These are phyloP conservation scores for Buathra laborator DNA, from an alignment of 2,888 invertebrate genomes.

Conservation along the genomic window DNA sequence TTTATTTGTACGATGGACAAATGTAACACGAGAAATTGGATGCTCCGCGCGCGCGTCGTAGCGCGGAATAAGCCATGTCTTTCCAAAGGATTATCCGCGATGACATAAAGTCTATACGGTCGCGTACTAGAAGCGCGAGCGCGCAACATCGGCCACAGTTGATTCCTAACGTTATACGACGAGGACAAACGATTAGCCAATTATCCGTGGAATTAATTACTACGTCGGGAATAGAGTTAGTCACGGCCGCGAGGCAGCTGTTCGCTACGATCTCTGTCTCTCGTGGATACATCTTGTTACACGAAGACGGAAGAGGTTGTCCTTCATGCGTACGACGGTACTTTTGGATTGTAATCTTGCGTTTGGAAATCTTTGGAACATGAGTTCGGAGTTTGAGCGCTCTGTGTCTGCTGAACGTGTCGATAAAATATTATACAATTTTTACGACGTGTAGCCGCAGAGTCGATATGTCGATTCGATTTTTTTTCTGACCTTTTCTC, in stretches of 20 bases:
- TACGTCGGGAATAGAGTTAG: slow-evolving; percentile 64
- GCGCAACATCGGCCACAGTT: slow-evolving; percentile 3
- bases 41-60: neutral
- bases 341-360: too few relatives aligned
- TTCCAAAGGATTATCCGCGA: slow-evolving; percentile 45
- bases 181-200: slow-evolving; percentile 68
- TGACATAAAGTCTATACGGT: slow-evolving; percentile 27
- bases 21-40: slow-evolving; percentile 11
- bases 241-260: slow-evolving; percentile 58
- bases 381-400: too few relatives aligned
- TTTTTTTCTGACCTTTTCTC: too few relatives aligned
- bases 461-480: too few relatives aligned
- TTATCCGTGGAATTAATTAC: slow-evolving; percentile 71
- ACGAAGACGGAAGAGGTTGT: slow-evolving; percentile 27
- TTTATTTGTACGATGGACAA: slow-evolving; percentile 21
- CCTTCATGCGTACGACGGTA: slow-evolving; percentile 17
- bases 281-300: slow-evolving; percentile 22
- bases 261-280: slow-evolving; percentile 49
- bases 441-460: too few relatives aligned
- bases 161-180: slow-evolving; percentile 49
- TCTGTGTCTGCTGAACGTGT: too few relatives aligned
- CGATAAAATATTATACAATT: too few relatives aligned
- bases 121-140: slow-evolving; percentile 15
- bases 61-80: neutral
- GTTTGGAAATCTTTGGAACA: too few relatives aligned